Conservation (phyloP, 1,140 invertebrate genomes). For the Cecropterus lyciades region DNA sequence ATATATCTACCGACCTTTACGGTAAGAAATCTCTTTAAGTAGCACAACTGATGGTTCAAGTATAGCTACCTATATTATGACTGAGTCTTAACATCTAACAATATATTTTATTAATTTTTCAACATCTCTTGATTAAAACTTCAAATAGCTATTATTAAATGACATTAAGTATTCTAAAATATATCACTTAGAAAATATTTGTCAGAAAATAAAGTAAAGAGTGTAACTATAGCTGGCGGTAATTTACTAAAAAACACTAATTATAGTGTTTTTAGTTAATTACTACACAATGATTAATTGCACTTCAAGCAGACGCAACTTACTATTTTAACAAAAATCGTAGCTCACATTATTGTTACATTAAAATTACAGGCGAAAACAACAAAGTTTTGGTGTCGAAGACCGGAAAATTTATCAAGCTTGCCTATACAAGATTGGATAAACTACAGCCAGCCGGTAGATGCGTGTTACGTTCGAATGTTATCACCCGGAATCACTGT, state of each 20-base stretch:
- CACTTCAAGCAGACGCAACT: no score
- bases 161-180: no score
- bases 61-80: not conserved
- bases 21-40: constrained; percentile 57
- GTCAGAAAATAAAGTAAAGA: no score
- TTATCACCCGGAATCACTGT: constrained; percentile 55
- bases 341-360: no score
- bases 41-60: not conserved
- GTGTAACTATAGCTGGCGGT: no score
- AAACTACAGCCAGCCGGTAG: constrained; percentile 85
- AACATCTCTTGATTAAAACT: not conserved
- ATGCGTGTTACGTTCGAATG: constrained; percentile 77
- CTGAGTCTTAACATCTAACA: no score
- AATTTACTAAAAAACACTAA: no score
- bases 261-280: no score
- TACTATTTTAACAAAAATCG: no score
- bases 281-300: no score
- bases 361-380: constrained; percentile 81
- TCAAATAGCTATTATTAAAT: not conserved
- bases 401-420: constrained; percentile 82
- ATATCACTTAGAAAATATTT: no score
- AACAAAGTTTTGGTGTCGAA: constrained; percentile 87
- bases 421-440: constrained; percentile 84
- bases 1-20: constrained; percentile 89
- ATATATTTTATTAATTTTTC: no score